Evolutionary conservation across 2,888 invertebrate genomes (phyloP), one percentile per base, ranked within the genome.

Genomic region (Drosophila pegasa): DNA sequence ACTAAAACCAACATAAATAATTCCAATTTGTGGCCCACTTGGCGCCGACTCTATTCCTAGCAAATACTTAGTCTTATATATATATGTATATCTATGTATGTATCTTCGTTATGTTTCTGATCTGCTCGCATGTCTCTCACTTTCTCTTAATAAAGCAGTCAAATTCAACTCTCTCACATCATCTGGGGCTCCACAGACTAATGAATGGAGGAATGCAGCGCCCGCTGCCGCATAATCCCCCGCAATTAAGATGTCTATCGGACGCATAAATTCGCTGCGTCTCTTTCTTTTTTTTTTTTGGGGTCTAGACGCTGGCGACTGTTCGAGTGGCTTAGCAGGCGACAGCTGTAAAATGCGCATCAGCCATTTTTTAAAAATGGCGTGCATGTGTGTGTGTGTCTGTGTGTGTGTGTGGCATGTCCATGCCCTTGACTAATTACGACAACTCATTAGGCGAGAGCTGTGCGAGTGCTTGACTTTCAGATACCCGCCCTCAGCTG

Each of bases 201-300:
- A 74, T 74, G 55, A 58, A 57, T 77, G 41, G 45, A 48, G 55
- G 67, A 67, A 12, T 45, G 54, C 57, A 65, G 45, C 55, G 48
- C 43, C 35, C 54, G 56, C 58, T 63, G 64, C 69, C 66, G 72
- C 86, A 72, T 86, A 88, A 82, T 86, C 88, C 87, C 38, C 22
- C 10, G 63, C 70, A 86, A 83, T 83, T 88, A 83, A 88, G 88
- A 83, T 88, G 68, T 71, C 63, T 87, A 88, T 83, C 87, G 63
- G 54, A n/a, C 55, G 62, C 65, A 73, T 74, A 72, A 76, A 72
- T 72, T 69, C 67, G 41, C 61, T 62, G 55, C 22, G 14, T 12
- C 14, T 22, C n/a, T 22, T 6, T 35, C 3, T 37, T 3, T n/a
- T 41, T 22, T 27, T 16, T 45, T 45, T 27, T 45, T 6, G 74